These are phyloP conservation scores for Gobionotothen gibberifrons DNA, from an alignment of 2,797 vertebrate genomes.

Conservation along the genomic window DNA sequence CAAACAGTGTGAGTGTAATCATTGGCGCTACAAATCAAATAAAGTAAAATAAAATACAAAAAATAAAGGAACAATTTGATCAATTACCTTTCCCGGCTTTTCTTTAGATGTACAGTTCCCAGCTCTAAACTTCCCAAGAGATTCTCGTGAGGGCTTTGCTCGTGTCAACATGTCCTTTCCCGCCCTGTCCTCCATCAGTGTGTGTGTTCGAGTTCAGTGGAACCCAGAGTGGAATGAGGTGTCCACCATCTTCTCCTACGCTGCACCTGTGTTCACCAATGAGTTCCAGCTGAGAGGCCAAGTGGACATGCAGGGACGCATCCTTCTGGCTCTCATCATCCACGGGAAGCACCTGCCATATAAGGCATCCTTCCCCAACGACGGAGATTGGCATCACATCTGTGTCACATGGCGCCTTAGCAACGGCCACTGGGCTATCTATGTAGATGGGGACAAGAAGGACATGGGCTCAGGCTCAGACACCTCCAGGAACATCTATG, in stretches of 20 bases:
- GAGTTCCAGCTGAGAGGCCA: constrained; percentile 92
- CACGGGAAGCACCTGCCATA: constrained; percentile 90
- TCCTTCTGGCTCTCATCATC: constrained; percentile 88
- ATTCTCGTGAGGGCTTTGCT: constrained; percentile 83
- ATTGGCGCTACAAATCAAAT: background rate
- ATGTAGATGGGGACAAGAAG: constrained; percentile 84
- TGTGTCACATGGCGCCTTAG: constrained; percentile 87
- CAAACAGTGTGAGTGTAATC: constrained; percentile 76
- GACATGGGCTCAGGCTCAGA: constrained; percentile 73
- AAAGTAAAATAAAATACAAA: background rate
- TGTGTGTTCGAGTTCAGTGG: constrained; percentile 90
- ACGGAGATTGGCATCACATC: constrained; percentile 89
- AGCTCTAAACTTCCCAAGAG: constrained; percentile 84
- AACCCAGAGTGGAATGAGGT: constrained; percentile 75
- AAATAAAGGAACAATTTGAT: background rate
- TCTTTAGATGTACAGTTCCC: constrained; percentile 59
- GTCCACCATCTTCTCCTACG: constrained; percentile 90
- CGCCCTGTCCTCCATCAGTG: constrained; percentile 80
- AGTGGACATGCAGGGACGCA: constrained; percentile 73
- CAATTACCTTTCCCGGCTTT: background rate
- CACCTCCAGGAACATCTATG: constrained; percentile 79
- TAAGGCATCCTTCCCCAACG: constrained; percentile 83
- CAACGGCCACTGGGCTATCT: constrained; percentile 85
- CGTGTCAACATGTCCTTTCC: constrained; percentile 84
- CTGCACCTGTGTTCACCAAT: constrained; percentile 85